phyloP scores from a whole-genome alignment of 1,140 invertebrate genomes.

The Drosophila micromelanica region DNA sequence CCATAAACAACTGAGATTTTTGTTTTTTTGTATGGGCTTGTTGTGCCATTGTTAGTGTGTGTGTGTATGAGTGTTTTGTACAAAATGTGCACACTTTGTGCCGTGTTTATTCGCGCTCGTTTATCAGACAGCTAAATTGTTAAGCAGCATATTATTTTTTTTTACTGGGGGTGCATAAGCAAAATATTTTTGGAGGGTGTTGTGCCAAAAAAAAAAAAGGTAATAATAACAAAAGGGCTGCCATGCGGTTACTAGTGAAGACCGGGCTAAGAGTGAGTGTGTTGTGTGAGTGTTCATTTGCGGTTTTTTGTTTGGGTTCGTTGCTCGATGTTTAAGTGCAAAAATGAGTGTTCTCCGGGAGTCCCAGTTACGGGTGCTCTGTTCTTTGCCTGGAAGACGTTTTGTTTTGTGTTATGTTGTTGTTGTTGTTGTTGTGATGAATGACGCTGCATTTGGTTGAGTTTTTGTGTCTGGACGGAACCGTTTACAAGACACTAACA shows the following conservation, averaged over 20 bases:
- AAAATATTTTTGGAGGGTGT: constrained; percentile 65
- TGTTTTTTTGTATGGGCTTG: constrained; percentile 36
- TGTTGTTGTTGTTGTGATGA: constrained; percentile 66
- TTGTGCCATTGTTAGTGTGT: not conserved
- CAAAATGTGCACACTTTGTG: constrained; percentile 16
- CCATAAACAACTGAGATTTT: constrained; percentile 58
- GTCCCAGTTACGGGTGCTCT: constrained; percentile 50
- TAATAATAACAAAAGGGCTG: constrained; percentile 38
- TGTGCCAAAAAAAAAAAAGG: constrained; percentile 54
- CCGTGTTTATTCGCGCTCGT: constrained; percentile 61
- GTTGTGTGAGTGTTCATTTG: constrained; percentile 27
- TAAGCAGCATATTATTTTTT: constrained; percentile 80
- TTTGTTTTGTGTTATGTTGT: constrained; percentile 49
- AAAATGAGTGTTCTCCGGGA: constrained; percentile 65
- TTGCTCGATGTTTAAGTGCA: constrained; percentile 76
- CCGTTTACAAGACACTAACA: constrained; percentile 79
- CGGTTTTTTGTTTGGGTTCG: constrained; percentile 77
- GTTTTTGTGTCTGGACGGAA: constrained; percentile 66
- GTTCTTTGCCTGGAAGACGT: constrained; percentile 49
- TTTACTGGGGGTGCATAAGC: constrained; percentile 61
- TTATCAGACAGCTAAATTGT: constrained; percentile 78
- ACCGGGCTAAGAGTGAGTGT: not conserved
- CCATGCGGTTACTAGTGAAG: constrained; percentile 33
- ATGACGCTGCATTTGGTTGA: constrained; percentile 75
- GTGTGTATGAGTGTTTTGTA: constrained; percentile 7